Evolutionary conservation across 2,113 vertebrate species (phyloP), one percentile per base, ranked within the genome.

Genomic region (Xenopus borealis): DNA sequence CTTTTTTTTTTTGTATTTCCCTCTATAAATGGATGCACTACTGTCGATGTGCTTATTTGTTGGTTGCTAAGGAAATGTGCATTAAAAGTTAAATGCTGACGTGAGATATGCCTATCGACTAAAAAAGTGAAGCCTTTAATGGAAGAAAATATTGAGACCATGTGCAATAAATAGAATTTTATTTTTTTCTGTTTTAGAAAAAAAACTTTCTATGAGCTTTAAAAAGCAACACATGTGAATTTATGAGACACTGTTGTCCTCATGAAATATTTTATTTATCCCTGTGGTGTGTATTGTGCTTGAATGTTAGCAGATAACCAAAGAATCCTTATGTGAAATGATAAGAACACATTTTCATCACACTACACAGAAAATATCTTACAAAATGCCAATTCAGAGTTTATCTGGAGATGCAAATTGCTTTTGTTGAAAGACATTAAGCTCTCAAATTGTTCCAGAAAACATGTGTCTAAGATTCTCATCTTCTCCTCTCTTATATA

Each of bases 231-330:
- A 77, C 19, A 70, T 70, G 66, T 30, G 18, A 45, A 27, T 69
- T 70, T 75, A 75, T 75, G n/a, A 67, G 73, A 23, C 74, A 77
- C 67, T 70, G 27, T 66, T 69, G 58, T 64, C 73, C 45, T 27
- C 16, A 30, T 70, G 33, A 70, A 64, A 70, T 70, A 64, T 62
- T 58, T 69, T 70, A 77, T 77, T 45, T 40, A 64, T 70, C 66
- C 58, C 73, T 69, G 44, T 75, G 57, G 66, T 10, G 33, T 66
- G 45, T n/a, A 40, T 52, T 68, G 44, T 46, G 40, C 50, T 62
- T 69, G 27, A 53, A 75, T 62, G 57, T 69, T 47, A 70, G 53
- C 17, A 55, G 74, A 64, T 77, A 64, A 66, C 13, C 10, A 10
- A 69, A 59, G 45, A 69, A 69, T 69, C 30, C 13, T 12, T 53